Evolutionary conservation across 1,140 invertebrate genomes (phyloP), one percentile per base, ranked within the genome.

Genomic region (Hypothenemus hampei): DNA sequence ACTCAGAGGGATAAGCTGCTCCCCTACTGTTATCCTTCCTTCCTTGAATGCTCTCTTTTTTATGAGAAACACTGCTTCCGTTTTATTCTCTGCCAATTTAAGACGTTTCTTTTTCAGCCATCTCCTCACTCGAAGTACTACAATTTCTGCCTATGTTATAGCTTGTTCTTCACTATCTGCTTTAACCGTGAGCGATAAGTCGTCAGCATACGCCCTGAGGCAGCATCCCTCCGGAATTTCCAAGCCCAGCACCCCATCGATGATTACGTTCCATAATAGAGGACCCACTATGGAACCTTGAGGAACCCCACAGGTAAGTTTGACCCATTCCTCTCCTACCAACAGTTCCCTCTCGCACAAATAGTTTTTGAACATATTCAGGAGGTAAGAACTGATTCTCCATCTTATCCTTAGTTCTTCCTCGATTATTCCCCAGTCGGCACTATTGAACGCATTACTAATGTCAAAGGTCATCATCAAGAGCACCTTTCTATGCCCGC

Each of bases 271-370:
- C 70, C 73, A 75, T 0, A 72, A 43, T 0, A 58, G 35, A 0
- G 73, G 70, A 0, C 73, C 73, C 0, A 73, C 41, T 1, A 74
- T 65, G 0, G 72, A 75, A 0, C 73, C 73, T 53, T 76, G 73
- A 0, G 74, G 73, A 22, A 74, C 73, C 0, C 74, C 71, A 7
- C 41, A 44, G 6, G n/a, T 39, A 6, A 13, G 5, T 19, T 19
- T 15, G 6, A 13, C n/a, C 36, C 18, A 13, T 13, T 13, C 36
- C 6, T 15, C n/a, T 15, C 6, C 7, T 19, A 11, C 11, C 5
- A 29, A 7, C 11, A 29, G 5, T 5, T 29, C 5, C 11, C 24
- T 29, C 6, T 29, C 24, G 6, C 11, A 5, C 24, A 29, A 29
- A 29, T 29, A 29, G 11, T 29, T 11, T 29, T 29, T 29, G 11